These are phyloP conservation scores for Aporrectodea caliginosa DNA, from an alignment of 1,140 invertebrate genomes.

Conservation along the genomic window DNA sequence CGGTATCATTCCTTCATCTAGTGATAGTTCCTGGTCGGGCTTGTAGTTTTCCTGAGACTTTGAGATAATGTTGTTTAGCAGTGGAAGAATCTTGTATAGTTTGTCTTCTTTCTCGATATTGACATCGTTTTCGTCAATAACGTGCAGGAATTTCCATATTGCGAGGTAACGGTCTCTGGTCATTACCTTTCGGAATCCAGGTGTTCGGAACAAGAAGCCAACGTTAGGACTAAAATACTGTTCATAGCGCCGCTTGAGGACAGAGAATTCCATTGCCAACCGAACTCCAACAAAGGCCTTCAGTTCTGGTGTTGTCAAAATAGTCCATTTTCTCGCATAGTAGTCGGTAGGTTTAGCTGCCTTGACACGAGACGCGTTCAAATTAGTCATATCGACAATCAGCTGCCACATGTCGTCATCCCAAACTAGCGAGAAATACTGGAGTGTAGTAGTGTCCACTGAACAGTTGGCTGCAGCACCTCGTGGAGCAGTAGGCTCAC, in stretches of 20 bases:
- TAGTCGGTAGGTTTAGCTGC: not conserved
- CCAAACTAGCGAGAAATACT: too few relatives aligned
- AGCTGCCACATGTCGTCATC: not conserved
- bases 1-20: too few relatives aligned
- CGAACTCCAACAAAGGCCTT: not conserved
- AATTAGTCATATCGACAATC: not conserved
- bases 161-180: not conserved
- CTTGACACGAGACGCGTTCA: not conserved
- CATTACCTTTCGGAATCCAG: not conserved
- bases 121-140: not conserved
- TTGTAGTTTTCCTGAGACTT: too few relatives aligned
- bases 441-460: too few relatives aligned
- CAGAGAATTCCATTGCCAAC: not conserved
- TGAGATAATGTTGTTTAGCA: constrained; percentile 12
- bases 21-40: too few relatives aligned
- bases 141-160: not conserved
- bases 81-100: constrained; percentile 2
- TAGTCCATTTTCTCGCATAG: not conserved
- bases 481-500: too few relatives aligned
- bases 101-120: not conserved
- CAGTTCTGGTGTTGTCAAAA: not conserved
- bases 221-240: not conserved
- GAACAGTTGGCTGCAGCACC: too few relatives aligned
- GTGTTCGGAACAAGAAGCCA: not conserved
- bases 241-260: not conserved